Conservation (phyloP, 2,888 invertebrate genomes). For the Blera fallax region DNA sequence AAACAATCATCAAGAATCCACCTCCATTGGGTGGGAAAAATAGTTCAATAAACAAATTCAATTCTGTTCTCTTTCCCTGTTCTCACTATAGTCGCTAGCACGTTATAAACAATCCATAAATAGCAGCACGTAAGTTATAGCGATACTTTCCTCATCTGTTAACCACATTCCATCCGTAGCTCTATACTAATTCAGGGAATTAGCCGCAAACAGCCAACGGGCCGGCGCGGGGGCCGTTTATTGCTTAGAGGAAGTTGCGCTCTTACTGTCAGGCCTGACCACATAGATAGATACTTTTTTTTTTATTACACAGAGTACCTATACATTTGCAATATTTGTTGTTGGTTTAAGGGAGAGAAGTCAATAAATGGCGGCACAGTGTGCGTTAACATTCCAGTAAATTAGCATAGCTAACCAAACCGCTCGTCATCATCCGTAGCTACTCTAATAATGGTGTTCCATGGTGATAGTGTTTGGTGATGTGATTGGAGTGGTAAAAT, state of each 20-base stretch:
- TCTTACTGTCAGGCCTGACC: neutral
- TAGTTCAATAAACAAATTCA: constrained; percentile 5
- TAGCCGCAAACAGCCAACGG: neutral
- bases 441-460: neutral
- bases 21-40: neutral
- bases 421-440: neutral
- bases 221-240: neutral
- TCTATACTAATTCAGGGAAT: constrained; percentile 33
- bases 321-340: neutral
- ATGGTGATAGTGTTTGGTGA: neutral
- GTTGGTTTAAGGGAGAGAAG: neutral
- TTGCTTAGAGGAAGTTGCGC: constrained; percentile 26
- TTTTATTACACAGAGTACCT: neutral
- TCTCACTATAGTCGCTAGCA: neutral
- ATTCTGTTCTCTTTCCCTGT: neutral
- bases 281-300: neutral
- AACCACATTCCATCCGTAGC: constrained; percentile 49
- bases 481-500: neutral
- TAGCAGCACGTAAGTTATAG: constrained; percentile 45
- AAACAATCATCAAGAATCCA: neutral
- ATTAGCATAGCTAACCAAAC: constrained; percentile 16
- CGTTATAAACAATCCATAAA: constrained; percentile 62
- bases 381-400: constrained; percentile 10
- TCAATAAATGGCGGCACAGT: neutral
- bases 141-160: constrained; percentile 61